Evolutionary conservation across 1,140 invertebrate species (phyloP), one percentile per base, ranked within the genome.

Genomic region (Microplitis demolitor): DNA sequence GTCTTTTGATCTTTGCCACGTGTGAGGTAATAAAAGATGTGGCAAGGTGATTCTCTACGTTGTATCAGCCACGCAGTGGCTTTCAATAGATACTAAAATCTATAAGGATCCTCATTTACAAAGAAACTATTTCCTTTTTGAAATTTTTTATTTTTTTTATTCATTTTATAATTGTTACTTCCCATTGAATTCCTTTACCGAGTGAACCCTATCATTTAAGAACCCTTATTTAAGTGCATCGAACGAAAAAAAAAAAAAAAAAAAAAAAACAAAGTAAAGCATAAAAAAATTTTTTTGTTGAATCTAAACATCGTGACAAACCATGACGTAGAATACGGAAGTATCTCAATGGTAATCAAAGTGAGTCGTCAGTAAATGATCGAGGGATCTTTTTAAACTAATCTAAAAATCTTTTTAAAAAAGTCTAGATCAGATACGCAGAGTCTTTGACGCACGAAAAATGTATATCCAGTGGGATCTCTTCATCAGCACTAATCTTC

Each of bases 1-100:
- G 63, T 67, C 56, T 74, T 39, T 58, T 37, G 16, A 78, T 75
- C 76, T 54, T 68, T 77, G 84, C 83, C 84, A 87, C 85, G 84
- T 85, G 85, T 86, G 84, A 77, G 72, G 70, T 74, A 81, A 87
- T 83, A 85, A 82, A 85, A 81, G 80, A 73, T 64, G 74, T 74
- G 83, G 83, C 82, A 86, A 86, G 84, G 83, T 86, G 83, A 79
- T 72, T 62, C 33, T 73, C 31, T 45, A 24, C 51, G 13, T 54
- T n/a, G 51, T 11, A 54, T 54, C 51, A n/a, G 11, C 16, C 9
- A 50, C 16, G 4, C 66, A 70, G 58, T 35, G 50, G 50, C 71
- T 72, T 77, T 77, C 72, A 54, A 74, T 74, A 76, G 61, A 67
- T 24, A 71, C 37, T 2, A 14, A 45, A 35, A 24, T n/a, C 13